phyloP scores from a whole-genome alignment of 92 coral and sea anemone genomes.

The Bergia sp. region DNA sequence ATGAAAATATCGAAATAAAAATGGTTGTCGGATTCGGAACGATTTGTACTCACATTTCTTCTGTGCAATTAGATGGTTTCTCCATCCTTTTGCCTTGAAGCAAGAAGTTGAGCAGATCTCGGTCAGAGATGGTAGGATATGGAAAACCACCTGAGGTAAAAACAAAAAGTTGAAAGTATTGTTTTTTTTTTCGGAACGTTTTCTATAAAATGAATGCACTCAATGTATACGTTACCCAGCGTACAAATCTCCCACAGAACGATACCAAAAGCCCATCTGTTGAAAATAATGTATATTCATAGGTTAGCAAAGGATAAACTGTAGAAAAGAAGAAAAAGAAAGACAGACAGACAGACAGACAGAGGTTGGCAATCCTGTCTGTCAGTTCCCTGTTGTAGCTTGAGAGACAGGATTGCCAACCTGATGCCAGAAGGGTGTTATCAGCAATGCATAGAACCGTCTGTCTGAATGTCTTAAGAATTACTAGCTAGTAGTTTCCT shows the following conservation, averaged over 20 bases:
- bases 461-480: no score
- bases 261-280: slow-evolving; percentile 97
- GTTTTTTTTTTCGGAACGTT: neutral
- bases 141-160: slow-evolving; percentile 82
- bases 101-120: slow-evolving; percentile 76
- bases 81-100: slow-evolving; percentile 89
- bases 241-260: slow-evolving; percentile 99
- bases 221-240: slow-evolving; percentile 66
- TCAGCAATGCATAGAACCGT: no score
- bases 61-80: slow-evolving; percentile 91
- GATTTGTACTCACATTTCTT: slow-evolving; percentile 75
- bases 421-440: no score
- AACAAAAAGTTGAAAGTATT: neutral
- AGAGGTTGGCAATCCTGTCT: neutral
- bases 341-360: neutral
- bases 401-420: no score
- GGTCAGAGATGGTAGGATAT: slow-evolving; percentile 87
- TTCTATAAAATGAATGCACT: neutral
- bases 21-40: neutral
- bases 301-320: neutral
- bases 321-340: neutral
- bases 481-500: no score
- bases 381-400: no score
- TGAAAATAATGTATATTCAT: neutral
- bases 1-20: neutral